A percentile compares a stretch with the other conserved stretches of the same genome.
Evolutionary conservation across 1,140 invertebrate genomes (phyloP).

Genomic region (Apis dorsata): DNA sequence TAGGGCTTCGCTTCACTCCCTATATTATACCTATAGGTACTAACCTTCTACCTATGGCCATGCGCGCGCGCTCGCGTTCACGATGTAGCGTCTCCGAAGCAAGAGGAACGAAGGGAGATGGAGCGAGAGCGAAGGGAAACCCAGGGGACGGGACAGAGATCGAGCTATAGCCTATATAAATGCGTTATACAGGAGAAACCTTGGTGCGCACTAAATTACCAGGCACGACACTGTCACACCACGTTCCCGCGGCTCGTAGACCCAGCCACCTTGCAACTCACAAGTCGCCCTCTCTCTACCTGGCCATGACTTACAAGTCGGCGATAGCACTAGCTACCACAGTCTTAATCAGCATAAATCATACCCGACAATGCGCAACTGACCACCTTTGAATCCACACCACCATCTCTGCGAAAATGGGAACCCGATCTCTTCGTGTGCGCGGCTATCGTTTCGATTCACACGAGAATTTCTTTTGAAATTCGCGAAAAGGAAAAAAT

Average conservation of each 20-base stretch:
- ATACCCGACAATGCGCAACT: conserved; percentile 71
- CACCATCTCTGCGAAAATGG: conserved; percentile 20
- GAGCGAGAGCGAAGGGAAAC: not conserved
- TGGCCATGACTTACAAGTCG: conserved; percentile 73
- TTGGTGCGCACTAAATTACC: conserved; percentile 71
- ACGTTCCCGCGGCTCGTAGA: conserved; percentile 53
- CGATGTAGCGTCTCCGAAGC: conserved; percentile 57
- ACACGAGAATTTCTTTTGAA: not conserved
- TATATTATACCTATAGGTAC: conserved; percentile 75
- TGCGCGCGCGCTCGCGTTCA: conserved; percentile 21
- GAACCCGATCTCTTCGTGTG: not conserved
- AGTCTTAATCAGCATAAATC: conserved; percentile 80
- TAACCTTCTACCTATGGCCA: conserved; percentile 62
- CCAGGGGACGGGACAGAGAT: not conserved
- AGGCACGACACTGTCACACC: conserved; percentile 60
- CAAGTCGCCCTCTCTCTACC: conserved; percentile 39
- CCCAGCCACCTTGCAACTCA: conserved; percentile 49
- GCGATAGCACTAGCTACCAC: conserved; percentile 75
- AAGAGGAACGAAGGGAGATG: conserved; percentile 18
- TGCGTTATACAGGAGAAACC: conserved; percentile 62
- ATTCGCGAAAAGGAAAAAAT: not conserved
- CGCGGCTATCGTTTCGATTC: not conserved
- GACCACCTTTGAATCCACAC: conserved; percentile 31
- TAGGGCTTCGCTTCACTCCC: conserved; percentile 74
- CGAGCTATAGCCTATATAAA: conserved; percentile 47